Base-by-base conservation (phyloP, 2,888 invertebrate species). In the Lysandra bellargus region DNA sequence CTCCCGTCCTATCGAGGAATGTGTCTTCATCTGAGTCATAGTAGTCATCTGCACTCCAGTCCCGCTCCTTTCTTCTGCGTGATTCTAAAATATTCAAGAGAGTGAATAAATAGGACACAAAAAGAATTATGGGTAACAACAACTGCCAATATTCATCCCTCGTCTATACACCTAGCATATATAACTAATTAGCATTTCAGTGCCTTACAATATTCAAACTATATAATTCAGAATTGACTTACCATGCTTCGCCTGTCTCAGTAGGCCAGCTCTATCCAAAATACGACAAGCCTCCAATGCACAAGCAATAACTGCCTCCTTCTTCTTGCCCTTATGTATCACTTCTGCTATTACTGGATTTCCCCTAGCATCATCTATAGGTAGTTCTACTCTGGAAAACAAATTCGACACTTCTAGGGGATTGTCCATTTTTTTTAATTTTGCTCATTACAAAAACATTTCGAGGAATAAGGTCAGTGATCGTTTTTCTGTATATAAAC, bases 1-100 rank as follows among this genome's bases (percentile, higher is more conserved):
- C 96, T 1, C 99, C 99, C 0, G 99, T 99, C 82, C 99, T 95
- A 89, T 99, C 99, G 79, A 98, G 95, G 93, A 98, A 99, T 37
- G 97, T 97, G 89, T 99, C 99, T 81, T 99, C 99, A 86, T 99
- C 99, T 1, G 98, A 98, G 84, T 98, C 98, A 89, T 98, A 98
- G 88, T 95, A 98, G 90, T 99, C 99, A 86, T 99, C 98, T 3
- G 97, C 98, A 85, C 96, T 96, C 96, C 97, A 97, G 84, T 97
- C 96, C 83, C 96, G 96, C 12, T 95, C 91, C 88, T 97, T 98
- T 0, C 97, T 95, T 80, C 98, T 97, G n/a, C 97, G 96, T 0
- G 97, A 97, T 89, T 98, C 98, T 97, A 85, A 44, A 44, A 79
- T 72, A 40, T 77, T 61, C 7, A 44, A 49, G 9, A 44, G 44